Conservation (phyloP, 2,888 invertebrate genomes). For the Linnaemya tessellans region DNA sequence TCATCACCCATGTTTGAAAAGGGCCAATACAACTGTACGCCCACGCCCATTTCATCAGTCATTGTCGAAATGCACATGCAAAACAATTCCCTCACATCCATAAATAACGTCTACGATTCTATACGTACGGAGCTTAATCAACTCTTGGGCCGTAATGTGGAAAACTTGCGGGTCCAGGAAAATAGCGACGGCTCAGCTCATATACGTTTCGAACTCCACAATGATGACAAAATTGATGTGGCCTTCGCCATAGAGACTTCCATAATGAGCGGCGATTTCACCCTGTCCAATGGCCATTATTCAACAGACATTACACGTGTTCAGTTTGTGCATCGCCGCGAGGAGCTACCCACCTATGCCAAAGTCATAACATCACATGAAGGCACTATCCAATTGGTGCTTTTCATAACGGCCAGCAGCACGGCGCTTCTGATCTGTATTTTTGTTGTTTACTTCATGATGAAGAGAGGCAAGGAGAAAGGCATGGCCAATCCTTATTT, state of each 20-base stretch:
- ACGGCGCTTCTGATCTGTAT: constrained; percentile 92
- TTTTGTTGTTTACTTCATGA: constrained; percentile 89
- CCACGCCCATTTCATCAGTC: constrained; percentile 89
- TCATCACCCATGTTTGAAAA: constrained; percentile 85
- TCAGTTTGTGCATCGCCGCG: constrained; percentile 85
- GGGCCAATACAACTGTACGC: constrained; percentile 85
- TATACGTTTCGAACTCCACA: constrained; percentile 87
- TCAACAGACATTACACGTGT: constrained; percentile 87
- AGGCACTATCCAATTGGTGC: constrained; percentile 88
- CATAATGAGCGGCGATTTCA: constrained; percentile 84
- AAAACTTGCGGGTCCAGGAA: constrained; percentile 85
- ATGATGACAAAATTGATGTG: constrained; percentile 90
- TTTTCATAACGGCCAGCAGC: constrained; percentile 90
- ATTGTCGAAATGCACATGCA: constrained; percentile 90
- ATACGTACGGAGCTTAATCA: constrained; percentile 82
- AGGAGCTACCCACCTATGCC: constrained; percentile 74
- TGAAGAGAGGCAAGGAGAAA: constrained; percentile 86
- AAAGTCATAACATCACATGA: constrained; percentile 82
- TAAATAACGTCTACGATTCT: constrained; percentile 84
- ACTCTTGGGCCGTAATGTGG: constrained; percentile 84
- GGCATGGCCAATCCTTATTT: constrained; percentile 74
- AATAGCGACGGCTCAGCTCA: constrained; percentile 84
- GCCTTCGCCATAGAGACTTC: constrained; percentile 91
- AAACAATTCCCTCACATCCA: constrained; percentile 84
- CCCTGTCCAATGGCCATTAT: constrained; percentile 81